phyloP scores from a whole-genome alignment of 2,113 vertebrate genomes.

The Caranx ignobilis region DNA sequence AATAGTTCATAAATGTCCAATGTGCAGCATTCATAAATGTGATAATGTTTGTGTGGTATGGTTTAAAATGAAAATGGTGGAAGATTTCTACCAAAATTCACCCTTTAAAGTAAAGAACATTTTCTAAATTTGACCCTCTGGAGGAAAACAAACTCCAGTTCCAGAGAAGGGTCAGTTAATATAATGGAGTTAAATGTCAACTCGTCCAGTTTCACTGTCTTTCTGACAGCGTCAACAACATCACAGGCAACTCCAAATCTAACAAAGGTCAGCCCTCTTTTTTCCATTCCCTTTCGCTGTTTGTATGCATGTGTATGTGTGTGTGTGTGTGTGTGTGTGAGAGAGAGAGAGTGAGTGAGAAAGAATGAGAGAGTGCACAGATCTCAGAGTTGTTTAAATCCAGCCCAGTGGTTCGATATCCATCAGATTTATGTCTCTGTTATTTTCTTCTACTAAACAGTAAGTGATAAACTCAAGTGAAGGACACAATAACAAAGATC shows the following conservation, averaged over 20 bases:
- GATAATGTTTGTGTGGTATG: not conserved
- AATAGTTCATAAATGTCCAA: not conserved
- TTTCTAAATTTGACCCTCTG: not conserved
- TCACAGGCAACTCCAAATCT: slow-evolving; percentile 54
- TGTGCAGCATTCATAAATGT: not conserved
- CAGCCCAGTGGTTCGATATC: slow-evolving; percentile 61
- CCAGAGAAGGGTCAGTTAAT: slow-evolving; percentile 60
- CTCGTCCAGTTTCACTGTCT: slow-evolving; percentile 59
- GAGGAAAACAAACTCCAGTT: slow-evolving; percentile 29
- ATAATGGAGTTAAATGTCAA: slow-evolving; percentile 67
- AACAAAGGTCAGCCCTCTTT: slow-evolving; percentile 65
- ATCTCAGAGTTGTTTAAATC: slow-evolving; percentile 66
- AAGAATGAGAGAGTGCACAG: slow-evolving; percentile 15
- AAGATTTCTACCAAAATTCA: not conserved
- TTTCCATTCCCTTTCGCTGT: slow-evolving; percentile 7
- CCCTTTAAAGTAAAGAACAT: not conserved
- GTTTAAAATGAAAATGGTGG: slow-evolving; percentile 8
- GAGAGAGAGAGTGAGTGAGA: not conserved
- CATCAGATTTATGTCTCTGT: slow-evolving; percentile 75
- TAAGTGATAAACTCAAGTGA: slow-evolving; percentile 69
- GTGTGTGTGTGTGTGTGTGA: not conserved
- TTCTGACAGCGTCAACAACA: slow-evolving; percentile 64
- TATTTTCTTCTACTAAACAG: slow-evolving; percentile 73
- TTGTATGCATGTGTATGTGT: slow-evolving; percentile 24
- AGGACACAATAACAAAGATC: slow-evolving; percentile 76